A percentile compares a stretch with the other conserved stretches of the same genome.
Conservation (phyloP, 2,888 invertebrate genomes). For the Watsonalla cultraria region DNA sequence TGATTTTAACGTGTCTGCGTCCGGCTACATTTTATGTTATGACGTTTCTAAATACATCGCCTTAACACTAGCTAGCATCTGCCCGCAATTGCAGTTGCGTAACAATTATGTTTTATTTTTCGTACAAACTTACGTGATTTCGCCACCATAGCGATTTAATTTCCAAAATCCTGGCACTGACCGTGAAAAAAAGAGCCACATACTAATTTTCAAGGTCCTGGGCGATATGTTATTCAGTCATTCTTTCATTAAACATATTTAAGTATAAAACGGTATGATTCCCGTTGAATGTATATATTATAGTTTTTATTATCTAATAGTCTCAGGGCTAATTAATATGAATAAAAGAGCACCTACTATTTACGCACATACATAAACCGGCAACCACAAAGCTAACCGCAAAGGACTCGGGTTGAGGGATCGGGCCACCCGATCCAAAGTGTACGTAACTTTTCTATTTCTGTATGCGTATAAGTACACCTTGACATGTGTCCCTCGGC, state of each 20-base stretch:
- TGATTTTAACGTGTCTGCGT: too few species aligned
- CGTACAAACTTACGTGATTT: too few species aligned
- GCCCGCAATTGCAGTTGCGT: too few species aligned
- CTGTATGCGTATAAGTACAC: slow-evolving; percentile 11
- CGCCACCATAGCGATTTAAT: too few species aligned
- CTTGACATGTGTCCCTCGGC: not conserved
- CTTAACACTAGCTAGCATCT: too few species aligned
- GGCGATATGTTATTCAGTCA: too few species aligned
- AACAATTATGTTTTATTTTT: too few species aligned
- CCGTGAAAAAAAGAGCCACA: too few species aligned
- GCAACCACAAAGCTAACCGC: slow-evolving; percentile 26
- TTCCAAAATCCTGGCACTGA: too few species aligned
- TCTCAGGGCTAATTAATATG: not conserved
- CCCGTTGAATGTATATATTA: not conserved
- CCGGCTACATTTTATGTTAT: too few species aligned
- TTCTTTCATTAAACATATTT: not conserved
- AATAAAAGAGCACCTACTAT: not conserved
- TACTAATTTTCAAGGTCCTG: too few species aligned
- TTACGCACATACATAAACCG: slow-evolving; percentile 4
- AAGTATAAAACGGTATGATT: not conserved
- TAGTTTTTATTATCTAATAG: not conserved
- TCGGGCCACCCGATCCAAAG: slow-evolving; percentile 31
- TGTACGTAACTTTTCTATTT: slow-evolving; percentile 31
- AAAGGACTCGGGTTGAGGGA: slow-evolving; percentile 9
- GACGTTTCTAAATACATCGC: too few species aligned